Conservation (phyloP, 2,113 vertebrate species). For the Oncorhynchus tshawytscha region DNA sequence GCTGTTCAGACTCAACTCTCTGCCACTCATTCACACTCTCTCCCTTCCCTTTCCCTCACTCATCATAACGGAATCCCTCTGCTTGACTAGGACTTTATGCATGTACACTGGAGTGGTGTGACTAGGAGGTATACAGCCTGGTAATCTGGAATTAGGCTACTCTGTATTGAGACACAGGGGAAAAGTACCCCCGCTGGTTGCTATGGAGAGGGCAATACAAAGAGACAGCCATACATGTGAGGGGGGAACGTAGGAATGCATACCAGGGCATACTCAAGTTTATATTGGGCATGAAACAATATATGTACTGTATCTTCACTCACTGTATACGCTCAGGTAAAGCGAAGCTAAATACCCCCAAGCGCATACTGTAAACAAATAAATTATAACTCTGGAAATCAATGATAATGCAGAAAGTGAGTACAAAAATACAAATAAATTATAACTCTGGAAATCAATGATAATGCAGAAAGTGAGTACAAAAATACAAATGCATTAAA, state of each 20-base stretch:
- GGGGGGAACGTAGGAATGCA: background rate
- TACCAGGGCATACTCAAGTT: background rate
- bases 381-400: background rate
- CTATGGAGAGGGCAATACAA: background rate
- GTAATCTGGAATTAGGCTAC: background rate
- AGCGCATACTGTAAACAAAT: background rate
- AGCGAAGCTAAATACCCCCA: background rate
- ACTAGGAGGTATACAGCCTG: background rate
- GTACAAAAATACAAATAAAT: background rate
- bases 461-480: background rate
- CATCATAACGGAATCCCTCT: background rate
- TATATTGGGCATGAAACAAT: background rate
- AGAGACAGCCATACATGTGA: background rate
- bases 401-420: background rate
- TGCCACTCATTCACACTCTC: background rate
- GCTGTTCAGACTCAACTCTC: constrained; percentile 19
- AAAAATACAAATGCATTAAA: background rate
- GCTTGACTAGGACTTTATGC: background rate
- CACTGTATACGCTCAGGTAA: background rate
- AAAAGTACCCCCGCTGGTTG: background rate
- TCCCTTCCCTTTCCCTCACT: constrained; percentile 1
- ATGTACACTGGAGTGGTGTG: background rate
- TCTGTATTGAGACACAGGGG: background rate
- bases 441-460: no score
- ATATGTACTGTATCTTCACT: background rate